Evolutionary conservation across 23 tunicate genomes (phyloP).

Genomic region (Trididemnum clinides): DNA sequence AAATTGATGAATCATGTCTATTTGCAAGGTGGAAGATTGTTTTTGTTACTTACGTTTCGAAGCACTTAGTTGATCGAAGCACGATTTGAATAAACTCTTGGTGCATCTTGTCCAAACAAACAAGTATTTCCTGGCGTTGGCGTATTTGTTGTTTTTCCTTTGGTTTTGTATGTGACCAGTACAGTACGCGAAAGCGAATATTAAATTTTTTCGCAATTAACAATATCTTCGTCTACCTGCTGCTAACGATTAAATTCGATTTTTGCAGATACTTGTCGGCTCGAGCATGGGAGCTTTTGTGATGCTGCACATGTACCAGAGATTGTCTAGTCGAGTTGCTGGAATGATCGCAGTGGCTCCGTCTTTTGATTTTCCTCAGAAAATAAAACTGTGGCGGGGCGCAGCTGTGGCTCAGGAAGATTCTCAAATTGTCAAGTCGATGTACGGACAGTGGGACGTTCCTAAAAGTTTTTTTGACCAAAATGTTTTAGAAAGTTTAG

Average conservation of each 20-base stretch:
- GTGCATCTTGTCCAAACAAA: no score
- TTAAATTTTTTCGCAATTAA: no score
- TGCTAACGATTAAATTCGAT: background rate
- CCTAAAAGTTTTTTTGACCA: background rate
- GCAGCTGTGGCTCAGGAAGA: background rate
- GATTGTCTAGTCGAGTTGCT: constrained; percentile 9
- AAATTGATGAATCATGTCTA: no score
- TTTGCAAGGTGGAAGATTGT: no score
- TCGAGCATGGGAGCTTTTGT: constrained; percentile 65
- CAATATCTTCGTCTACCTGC: no score
- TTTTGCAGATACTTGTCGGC: constrained; percentile 46
- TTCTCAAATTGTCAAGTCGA: background rate
- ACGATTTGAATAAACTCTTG: no score
- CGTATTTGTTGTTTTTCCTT: no score
- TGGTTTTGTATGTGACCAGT: no score
- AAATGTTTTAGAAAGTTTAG: background rate
- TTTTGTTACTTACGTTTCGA: no score
- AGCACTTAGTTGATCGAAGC: no score
- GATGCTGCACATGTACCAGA: constrained; percentile 45
- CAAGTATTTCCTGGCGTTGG: no score
- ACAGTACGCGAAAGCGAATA: no score
- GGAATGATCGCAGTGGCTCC: constrained; percentile 67
- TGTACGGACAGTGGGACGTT: background rate
- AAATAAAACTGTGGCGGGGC: background rate
- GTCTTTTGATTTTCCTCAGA: constrained; percentile 2